Conservation (phyloP, 2,113 vertebrate species). For the Corynorhinus townsendii region DNA sequence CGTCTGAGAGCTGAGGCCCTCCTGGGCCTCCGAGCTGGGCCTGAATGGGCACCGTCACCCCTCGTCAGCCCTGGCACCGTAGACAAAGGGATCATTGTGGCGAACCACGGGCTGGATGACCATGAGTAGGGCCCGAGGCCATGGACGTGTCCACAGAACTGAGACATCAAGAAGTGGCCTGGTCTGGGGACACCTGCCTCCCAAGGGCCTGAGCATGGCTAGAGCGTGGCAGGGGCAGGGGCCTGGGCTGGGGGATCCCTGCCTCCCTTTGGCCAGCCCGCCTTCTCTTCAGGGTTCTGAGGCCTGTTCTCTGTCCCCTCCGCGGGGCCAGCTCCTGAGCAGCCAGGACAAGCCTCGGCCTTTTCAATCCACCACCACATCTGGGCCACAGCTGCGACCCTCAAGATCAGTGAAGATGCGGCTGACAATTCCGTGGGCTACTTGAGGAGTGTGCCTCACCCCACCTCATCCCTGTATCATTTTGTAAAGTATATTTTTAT, state of each 20-base stretch:
- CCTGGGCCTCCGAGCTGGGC: slow-evolving; percentile 71
- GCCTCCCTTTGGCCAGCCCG: not conserved
- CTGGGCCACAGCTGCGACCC: not conserved
- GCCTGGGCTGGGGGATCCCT: not conserved
- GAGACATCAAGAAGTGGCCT: too few relatives aligned
- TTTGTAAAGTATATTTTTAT: too few relatives aligned
- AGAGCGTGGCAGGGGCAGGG: too few relatives aligned
- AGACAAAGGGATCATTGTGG: slow-evolving; percentile 58
- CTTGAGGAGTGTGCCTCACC: rapidly evolving
- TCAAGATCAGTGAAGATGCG: not conserved
- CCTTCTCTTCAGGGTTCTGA: not conserved
- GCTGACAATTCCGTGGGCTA: not conserved
- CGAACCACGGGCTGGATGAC: not conserved
- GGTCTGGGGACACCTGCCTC: not conserved
- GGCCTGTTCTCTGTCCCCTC: not conserved
- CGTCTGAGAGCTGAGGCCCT: slow-evolving; percentile 76
- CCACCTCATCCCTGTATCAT: rapidly evolving
- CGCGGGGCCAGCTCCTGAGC: not conserved
- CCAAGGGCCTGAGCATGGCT: not conserved
- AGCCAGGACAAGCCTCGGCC: not conserved
- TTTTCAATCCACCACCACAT: not conserved
- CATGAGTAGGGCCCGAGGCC: not conserved
- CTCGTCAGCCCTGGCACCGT: slow-evolving; percentile 57
- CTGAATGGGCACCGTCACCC: slow-evolving; percentile 64
- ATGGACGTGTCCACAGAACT: not conserved